phyloP scores from a whole-genome alignment of 35 echinoderm and acorn worm species.

The Lytechinus variegatus region DNA sequence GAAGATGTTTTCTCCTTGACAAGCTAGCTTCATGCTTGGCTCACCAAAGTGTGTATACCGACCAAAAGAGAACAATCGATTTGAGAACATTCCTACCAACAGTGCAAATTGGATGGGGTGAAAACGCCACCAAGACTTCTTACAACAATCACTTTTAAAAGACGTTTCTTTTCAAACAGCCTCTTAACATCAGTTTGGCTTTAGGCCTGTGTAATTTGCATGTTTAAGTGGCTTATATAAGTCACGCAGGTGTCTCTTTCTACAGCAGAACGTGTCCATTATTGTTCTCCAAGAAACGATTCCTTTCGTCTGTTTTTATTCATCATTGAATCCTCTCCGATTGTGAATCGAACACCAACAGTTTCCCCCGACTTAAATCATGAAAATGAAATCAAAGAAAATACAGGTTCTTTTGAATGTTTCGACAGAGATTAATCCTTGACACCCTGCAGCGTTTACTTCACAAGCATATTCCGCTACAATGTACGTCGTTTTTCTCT shows the following conservation, averaged over 20 bases:
- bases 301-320: background rate
- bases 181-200: background rate
- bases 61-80: background rate
- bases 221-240: conserved; percentile 31
- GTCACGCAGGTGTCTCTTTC: conserved; percentile 11
- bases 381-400: background rate
- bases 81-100: background rate
- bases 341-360: background rate
- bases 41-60: background rate
- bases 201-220: conserved; percentile 15
- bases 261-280: background rate
- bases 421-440: background rate
- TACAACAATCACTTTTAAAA: background rate
- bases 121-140: background rate
- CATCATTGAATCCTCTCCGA: background rate
- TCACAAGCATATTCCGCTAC: background rate
- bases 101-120: background rate
- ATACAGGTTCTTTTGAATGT: background rate
- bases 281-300: background rate
- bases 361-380: background rate
- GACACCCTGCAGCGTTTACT: background rate
- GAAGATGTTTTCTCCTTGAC: background rate
- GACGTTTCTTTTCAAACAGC: background rate
- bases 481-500: background rate
- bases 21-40: background rate